These are phyloP conservation scores for Tachyglossus aculeatus DNA, from an alignment of 2,797 vertebrate species.

Conservation along the genomic window DNA sequence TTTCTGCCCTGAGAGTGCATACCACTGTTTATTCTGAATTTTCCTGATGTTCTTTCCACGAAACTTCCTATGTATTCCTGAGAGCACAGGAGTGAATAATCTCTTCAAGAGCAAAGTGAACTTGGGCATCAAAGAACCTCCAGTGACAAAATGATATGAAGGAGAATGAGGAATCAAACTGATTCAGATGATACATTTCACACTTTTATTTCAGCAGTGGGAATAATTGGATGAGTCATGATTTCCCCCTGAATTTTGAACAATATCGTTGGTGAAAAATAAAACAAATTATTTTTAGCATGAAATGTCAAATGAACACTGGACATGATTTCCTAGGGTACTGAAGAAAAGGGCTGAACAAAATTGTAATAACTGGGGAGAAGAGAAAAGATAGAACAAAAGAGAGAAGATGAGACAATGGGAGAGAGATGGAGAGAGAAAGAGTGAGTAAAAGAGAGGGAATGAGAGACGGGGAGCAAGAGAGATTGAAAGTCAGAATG, in stretches of 20 bases:
- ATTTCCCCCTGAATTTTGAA: conserved; percentile 61
- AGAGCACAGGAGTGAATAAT: conserved; percentile 24
- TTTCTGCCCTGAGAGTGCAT: background rate
- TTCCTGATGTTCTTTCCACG: background rate
- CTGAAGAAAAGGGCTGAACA: too few relatives aligned
- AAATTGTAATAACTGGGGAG: too few relatives aligned
- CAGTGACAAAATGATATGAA: conserved; percentile 35
- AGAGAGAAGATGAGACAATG: too few relatives aligned
- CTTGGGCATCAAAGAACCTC: conserved; percentile 48
- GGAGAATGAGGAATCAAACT: conserved; percentile 22
- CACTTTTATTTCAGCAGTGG: conserved; percentile 47
- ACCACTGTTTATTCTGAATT: conserved; percentile 34
- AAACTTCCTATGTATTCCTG: conserved; percentile 3
- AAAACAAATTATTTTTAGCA: conserved; percentile 63
- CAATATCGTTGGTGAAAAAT: conserved; percentile 49
- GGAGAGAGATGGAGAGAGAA: background rate
- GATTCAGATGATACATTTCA: conserved; percentile 47
- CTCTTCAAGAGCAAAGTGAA: conserved; percentile 44
- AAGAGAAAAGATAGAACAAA: too few relatives aligned
- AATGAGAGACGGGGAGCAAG: background rate
- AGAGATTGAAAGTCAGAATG: background rate
- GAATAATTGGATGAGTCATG: conserved; percentile 57
- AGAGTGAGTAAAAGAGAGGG: background rate
- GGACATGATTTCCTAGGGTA: too few relatives aligned
- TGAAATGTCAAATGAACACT: conserved; percentile 28